Conservation (phyloP, 1,140 invertebrate genomes). For the Drosophila sechellia region DNA sequence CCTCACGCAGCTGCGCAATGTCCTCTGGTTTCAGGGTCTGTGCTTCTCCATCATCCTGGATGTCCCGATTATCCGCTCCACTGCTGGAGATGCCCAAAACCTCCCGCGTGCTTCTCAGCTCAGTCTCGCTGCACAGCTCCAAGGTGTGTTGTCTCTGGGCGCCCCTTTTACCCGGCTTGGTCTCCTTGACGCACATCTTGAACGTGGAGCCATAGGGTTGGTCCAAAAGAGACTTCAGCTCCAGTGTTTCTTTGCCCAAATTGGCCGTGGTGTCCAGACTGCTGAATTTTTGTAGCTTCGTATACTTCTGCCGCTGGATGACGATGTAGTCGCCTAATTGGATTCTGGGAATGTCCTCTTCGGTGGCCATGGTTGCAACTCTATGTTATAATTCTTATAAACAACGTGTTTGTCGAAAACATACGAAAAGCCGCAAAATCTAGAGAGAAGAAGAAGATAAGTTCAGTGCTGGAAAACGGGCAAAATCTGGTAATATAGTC, state of each 20-base stretch:
- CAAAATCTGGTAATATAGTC: background rate
- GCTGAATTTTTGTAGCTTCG: constrained; percentile 90
- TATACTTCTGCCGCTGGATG: constrained; percentile 90
- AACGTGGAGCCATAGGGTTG: constrained; percentile 92
- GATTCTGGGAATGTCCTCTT: constrained; percentile 61
- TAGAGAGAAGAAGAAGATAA: background rate
- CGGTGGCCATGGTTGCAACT: constrained; percentile 23
- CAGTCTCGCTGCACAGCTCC: constrained; percentile 86
- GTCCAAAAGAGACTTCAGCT: constrained; percentile 89
- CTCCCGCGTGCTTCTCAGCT: constrained; percentile 84
- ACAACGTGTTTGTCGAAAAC: constrained; percentile 38
- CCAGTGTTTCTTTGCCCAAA: constrained; percentile 90
- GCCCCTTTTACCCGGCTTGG: constrained; percentile 58
- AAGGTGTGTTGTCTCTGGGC: constrained; percentile 87
- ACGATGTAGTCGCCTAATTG: constrained; percentile 89
- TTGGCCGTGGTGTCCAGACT: constrained; percentile 87
- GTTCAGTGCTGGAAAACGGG: constrained; percentile 2
- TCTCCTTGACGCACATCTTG: constrained; percentile 89
- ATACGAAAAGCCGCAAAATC: constrained; percentile 19
- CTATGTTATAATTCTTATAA: constrained; percentile 15
- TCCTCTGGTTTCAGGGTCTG: constrained; percentile 92
- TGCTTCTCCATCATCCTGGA: constrained; percentile 93
- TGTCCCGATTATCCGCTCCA: constrained; percentile 93
- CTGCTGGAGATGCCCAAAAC: constrained; percentile 86
- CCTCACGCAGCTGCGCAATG: constrained; percentile 91